These are phyloP conservation scores for Charaxes varanes DNA, from an alignment of 1,140 invertebrate genomes.

Conservation along the genomic window DNA sequence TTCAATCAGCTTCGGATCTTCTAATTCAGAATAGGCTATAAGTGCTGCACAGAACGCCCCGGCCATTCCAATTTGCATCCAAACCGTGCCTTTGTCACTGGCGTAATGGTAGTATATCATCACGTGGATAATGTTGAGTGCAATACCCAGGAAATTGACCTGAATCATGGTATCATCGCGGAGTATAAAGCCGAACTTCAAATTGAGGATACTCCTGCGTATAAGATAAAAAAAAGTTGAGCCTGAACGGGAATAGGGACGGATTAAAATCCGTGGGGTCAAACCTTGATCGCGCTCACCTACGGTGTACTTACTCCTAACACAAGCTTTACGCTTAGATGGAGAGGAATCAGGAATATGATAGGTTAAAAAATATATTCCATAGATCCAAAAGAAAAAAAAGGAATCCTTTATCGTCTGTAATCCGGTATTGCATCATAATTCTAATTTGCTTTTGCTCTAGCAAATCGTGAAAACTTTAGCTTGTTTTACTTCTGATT, in stretches of 20 bases:
- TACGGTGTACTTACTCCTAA: not conserved
- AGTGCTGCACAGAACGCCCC: constrained; percentile 74
- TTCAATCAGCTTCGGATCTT: constrained; percentile 78
- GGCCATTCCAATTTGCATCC: constrained; percentile 72
- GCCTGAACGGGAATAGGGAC: too few species aligned
- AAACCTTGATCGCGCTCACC: not conserved
- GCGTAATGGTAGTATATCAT: constrained; percentile 80
- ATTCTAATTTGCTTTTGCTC: too few species aligned
- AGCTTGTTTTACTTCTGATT: too few species aligned
- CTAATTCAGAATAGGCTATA: constrained; percentile 78
- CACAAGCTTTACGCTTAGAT: too few species aligned
- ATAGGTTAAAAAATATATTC: too few species aligned
- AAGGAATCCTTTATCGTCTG: too few species aligned
- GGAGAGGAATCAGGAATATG: too few species aligned
- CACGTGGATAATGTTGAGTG: constrained; percentile 79
- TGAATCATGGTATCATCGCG: constrained; percentile 82
- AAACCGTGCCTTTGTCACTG: constrained; percentile 73
- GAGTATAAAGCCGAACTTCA: constrained; percentile 81
- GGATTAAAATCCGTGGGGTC: too few species aligned
- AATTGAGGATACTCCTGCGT: constrained; percentile 80
- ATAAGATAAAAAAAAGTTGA: too few species aligned
- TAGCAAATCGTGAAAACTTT: too few species aligned
- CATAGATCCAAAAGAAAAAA: too few species aligned
- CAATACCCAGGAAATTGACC: constrained; percentile 82
- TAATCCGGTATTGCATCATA: too few species aligned